These are phyloP conservation scores for Cabera pusaria DNA, from an alignment of 2,888 invertebrate genomes.

Conservation along the genomic window DNA sequence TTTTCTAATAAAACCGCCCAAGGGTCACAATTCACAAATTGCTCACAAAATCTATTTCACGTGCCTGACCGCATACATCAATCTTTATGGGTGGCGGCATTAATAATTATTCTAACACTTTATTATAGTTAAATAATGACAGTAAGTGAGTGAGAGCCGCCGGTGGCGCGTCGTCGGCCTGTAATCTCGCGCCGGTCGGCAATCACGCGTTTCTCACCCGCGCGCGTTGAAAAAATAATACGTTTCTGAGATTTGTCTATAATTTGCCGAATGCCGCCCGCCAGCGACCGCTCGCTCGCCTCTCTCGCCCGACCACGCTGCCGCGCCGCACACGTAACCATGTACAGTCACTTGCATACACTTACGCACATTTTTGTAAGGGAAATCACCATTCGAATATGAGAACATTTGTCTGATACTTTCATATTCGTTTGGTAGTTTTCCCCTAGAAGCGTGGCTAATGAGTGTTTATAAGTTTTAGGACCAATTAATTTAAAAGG, in stretches of 20 bases:
- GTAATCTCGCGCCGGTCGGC: constrained; percentile 78
- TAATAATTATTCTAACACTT: constrained; percentile 72
- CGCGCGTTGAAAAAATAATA: constrained; percentile 82
- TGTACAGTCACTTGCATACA: too few species aligned
- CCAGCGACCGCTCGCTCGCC: constrained; percentile 17
- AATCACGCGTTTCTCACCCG: constrained; percentile 83
- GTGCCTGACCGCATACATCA: constrained; percentile 20
- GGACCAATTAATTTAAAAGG: too few species aligned
- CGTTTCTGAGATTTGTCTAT: constrained; percentile 77
- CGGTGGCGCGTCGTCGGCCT: constrained; percentile 53
- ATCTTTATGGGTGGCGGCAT: constrained; percentile 62
- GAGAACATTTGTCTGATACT: too few species aligned
- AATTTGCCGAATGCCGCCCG: constrained; percentile 76
- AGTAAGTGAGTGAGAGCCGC: constrained; percentile 69
- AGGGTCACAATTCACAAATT: constrained; percentile 31
- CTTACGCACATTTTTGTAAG: too few species aligned
- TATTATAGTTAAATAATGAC: constrained; percentile 78
- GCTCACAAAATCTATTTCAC: constrained; percentile 26
- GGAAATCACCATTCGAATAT: too few species aligned
- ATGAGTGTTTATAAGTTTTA: too few species aligned
- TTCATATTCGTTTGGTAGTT: too few species aligned
- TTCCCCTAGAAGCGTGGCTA: too few species aligned
- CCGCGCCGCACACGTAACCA: constrained; percentile 22
- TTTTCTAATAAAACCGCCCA: constrained; percentile 26
- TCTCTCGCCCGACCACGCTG: too few species aligned